These are phyloP conservation scores for Pyrrhosoma nymphula DNA, from an alignment of 2,888 invertebrate species.

Conservation along the genomic window DNA sequence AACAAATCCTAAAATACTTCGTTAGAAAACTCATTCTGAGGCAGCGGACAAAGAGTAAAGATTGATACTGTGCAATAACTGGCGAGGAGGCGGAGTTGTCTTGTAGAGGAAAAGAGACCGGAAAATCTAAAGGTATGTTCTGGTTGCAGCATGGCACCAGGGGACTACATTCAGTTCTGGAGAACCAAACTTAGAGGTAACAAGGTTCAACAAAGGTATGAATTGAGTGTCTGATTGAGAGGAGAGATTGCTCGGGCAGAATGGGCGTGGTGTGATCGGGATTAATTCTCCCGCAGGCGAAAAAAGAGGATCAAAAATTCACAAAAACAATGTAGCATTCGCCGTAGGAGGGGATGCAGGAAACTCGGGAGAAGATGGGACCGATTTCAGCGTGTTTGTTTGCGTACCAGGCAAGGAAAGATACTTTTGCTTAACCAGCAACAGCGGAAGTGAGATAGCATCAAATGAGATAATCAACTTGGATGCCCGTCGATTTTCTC, in stretches of 20 bases:
- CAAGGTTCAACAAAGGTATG: neutral
- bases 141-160: no score
- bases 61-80: neutral
- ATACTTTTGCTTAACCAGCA: neutral
- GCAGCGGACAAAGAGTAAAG: neutral
- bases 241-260: neutral
- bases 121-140: neutral
- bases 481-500: neutral
- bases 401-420: neutral
- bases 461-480: constrained; percentile 23
- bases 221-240: neutral
- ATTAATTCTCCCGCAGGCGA: neutral
- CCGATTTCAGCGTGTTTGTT: neutral
- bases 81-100: no score
- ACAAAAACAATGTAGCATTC: neutral
- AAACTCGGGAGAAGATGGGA: constrained; percentile 7
- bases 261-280: neutral
- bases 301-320: neutral
- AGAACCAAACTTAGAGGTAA: neutral
- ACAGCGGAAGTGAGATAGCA: constrained; percentile 30
- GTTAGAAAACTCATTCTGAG: neutral
- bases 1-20: no score
- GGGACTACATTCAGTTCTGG: no score
- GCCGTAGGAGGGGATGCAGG: neutral
- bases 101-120: neutral